Conservation (phyloP, 2,888 invertebrate species). For the Nemapogon koenigi region DNA sequence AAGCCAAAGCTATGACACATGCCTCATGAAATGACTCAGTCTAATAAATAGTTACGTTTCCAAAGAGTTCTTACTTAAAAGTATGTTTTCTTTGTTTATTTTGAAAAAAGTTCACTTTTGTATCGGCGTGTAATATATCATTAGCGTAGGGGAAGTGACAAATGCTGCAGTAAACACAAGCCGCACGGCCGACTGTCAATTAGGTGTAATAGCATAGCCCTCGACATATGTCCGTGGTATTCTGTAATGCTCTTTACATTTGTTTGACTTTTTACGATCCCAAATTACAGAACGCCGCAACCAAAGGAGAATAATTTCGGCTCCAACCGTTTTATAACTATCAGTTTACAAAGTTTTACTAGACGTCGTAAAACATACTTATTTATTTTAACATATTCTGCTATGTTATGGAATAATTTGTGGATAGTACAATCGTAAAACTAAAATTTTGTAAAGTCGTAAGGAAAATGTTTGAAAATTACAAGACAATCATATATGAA, state of each 20-base stretch:
- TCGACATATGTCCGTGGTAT: slow-evolving; percentile 47
- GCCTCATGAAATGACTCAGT: too few relatives aligned
- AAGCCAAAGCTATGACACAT: too few relatives aligned
- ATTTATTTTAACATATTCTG: background rate
- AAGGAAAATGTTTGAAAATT: too few relatives aligned
- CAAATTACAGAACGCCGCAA: slow-evolving; percentile 34
- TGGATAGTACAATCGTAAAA: too few relatives aligned
- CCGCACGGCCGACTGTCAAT: slow-evolving; percentile 48
- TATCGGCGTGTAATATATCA: slow-evolving; percentile 36
- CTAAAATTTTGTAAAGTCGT: too few relatives aligned
- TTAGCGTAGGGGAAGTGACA: slow-evolving; percentile 52
- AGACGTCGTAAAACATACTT: background rate
- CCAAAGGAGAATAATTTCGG: background rate
- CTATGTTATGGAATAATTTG: background rate
- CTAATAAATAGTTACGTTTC: too few relatives aligned
- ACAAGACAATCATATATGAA: too few relatives aligned
- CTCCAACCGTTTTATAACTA: background rate
- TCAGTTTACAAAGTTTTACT: slow-evolving; percentile 3
- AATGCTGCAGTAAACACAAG: slow-evolving; percentile 44
- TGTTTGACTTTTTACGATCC: slow-evolving; percentile 45
- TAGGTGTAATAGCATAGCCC: slow-evolving; percentile 42
- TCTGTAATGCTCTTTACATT: slow-evolving; percentile 38
- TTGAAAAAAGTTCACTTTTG: slow-evolving; percentile 29
- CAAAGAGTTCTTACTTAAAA: too few relatives aligned
- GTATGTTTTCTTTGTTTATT: slow-evolving; percentile 6